Conservation (phyloP, 2,797 vertebrate species). For the Gymnoscopelus braueri region DNA sequence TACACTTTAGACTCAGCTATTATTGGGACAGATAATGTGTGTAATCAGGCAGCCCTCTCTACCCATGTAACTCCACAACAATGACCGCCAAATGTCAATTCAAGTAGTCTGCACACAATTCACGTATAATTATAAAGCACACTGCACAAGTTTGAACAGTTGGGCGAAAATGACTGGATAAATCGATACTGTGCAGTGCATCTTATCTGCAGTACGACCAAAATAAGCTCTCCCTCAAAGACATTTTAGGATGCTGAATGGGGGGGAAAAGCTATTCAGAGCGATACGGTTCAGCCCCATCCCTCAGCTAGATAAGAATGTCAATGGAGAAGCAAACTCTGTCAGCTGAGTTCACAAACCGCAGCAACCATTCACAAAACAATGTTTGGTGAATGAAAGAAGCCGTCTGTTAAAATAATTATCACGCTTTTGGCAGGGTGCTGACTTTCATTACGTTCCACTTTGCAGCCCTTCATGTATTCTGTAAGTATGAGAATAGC, state of each 20-base stretch:
- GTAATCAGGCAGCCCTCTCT: conserved; percentile 11
- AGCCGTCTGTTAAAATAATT: not conserved
- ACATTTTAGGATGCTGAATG: not conserved
- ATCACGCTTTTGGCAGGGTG: not conserved
- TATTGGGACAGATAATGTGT: not conserved
- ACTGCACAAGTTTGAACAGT: not conserved
- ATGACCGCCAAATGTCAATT: not conserved
- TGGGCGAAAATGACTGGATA: not conserved
- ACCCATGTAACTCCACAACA: not conserved
- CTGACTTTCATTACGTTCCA: not conserved
- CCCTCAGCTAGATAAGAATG: not conserved
- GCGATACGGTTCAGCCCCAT: not conserved
- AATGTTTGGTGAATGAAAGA: not conserved
- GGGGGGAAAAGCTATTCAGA: not conserved
- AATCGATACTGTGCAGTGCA: not conserved
- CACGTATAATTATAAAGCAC: not conserved
- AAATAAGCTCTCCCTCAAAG: not conserved
- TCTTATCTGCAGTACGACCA: not conserved
- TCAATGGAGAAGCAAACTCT: not conserved
- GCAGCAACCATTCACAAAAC: conserved; percentile 2
- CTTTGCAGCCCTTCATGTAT: not conserved
- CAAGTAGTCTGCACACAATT: conserved; percentile 3
- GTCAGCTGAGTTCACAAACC: conserved; percentile 4
- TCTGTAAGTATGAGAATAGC: not conserved
- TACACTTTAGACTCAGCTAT: not conserved